These are phyloP conservation scores for Synodontis membranacea DNA, from an alignment of 2,113 vertebrate species.

Conservation along the genomic window DNA sequence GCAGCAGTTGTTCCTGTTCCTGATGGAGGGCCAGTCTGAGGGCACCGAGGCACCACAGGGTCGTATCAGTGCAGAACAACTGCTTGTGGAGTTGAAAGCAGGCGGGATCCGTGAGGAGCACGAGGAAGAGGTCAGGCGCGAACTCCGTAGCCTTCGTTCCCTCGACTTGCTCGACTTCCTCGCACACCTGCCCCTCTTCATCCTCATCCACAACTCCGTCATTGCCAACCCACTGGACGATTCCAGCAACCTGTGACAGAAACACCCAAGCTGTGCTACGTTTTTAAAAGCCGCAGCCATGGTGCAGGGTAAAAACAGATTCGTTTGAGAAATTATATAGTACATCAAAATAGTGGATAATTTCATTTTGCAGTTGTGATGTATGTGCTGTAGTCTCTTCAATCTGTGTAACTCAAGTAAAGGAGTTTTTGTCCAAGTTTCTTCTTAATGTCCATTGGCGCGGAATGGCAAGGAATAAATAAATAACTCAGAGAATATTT, in stretches of 20 bases:
- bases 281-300: background rate
- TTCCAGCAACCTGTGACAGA: conserved; percentile 60
- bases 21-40: conserved; percentile 62
- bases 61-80: conserved; percentile 67
- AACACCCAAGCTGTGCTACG: background rate
- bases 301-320: background rate
- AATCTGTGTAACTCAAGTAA: background rate
- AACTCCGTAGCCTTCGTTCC: conserved; percentile 57
- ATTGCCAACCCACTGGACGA: conserved; percentile 65
- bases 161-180: conserved; percentile 72
- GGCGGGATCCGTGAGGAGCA: conserved; percentile 64
- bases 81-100: conserved; percentile 70
- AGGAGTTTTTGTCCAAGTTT: background rate
- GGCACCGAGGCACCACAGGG: conserved; percentile 25
- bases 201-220: conserved; percentile 70
- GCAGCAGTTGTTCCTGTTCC: conserved; percentile 73
- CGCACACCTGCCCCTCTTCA: conserved; percentile 68
- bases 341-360: background rate
- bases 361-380: no score
- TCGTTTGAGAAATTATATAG: background rate
- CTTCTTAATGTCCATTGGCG: background rate
- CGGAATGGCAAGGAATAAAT: background rate
- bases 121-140: conserved; percentile 54
- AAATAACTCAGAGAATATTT: background rate
- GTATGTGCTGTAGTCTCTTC: background rate